Base-by-base conservation (phyloP, 2,797 vertebrate genomes). In the Neosilurus mollespiculum region DNA sequence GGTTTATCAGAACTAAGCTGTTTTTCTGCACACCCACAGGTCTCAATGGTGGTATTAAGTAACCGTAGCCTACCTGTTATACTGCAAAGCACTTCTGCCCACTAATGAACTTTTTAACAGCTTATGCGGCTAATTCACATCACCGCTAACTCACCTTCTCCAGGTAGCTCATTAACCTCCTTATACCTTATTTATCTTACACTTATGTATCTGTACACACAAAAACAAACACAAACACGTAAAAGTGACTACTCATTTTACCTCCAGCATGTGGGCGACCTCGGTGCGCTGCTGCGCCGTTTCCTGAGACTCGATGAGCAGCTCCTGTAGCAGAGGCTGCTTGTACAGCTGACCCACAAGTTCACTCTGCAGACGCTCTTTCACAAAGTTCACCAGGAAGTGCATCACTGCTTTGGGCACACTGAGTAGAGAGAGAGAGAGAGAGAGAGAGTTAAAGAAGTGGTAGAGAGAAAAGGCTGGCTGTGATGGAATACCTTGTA, bases 381-480 rank as follows among this genome's bases (percentile, higher is more conserved):
- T 96, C 87, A 96, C 95, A 85, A 92, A 92, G 91, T 96, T 96
- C 87, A 96, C 95, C 89, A 96, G 92, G 90, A 96, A 96, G 89
- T 96, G 94, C 95, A 96, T 96, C 88, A 96, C 95, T 0, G 95
- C 94, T 92, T 96, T 96, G 70, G 95, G 95, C 30, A 96, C 95
- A 53, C 95, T 96, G 89, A 49, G 51, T 84, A 56, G 77, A 22
- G 87, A 75, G 43, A 43, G 37, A 43, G 37, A 43, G 37, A 43
- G 37, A 43, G 37, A 43, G 37, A 43, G 8, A 43, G 43, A 43
- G 43, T 43, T 43, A 43, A 43, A 43, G 43, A 43, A 43, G 43
- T 0, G 4, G 4, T 43, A 43, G 43, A 43, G 43, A 43, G 43
- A 43, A 8, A 43, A 43, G 4, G 3, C 43, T 5, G 43, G 43